Conservation (phyloP, 2,888 invertebrate species). For the Eurytoma californica region DNA sequence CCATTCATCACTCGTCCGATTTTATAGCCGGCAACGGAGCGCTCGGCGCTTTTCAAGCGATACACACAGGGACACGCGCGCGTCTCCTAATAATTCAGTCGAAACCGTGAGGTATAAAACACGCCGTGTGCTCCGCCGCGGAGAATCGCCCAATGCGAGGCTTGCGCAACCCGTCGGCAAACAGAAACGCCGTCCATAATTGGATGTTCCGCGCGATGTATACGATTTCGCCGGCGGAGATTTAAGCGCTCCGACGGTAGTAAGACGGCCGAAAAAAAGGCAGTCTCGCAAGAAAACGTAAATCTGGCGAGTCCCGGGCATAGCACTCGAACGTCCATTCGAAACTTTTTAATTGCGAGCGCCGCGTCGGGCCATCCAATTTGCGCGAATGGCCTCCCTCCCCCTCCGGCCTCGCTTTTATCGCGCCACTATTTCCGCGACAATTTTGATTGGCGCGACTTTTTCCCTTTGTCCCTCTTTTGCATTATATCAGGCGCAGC, state of each 20-base stretch:
- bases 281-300: slow-evolving; percentile 31
- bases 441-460: slow-evolving; percentile 41
- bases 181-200: neutral
- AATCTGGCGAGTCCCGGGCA: slow-evolving; percentile 14
- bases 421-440: slow-evolving; percentile 23
- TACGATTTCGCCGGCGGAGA: too few species aligned
- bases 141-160: neutral
- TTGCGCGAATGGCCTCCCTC: slow-evolving; percentile 69
- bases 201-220: too few species aligned
- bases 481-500: neutral
- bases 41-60: too few species aligned
- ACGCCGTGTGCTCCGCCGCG: too few species aligned
- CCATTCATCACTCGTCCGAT: too few species aligned
- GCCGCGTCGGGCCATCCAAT: slow-evolving; percentile 70
- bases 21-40: too few species aligned
- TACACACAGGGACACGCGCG: too few species aligned
- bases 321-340: slow-evolving; percentile 57
- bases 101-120: too few species aligned
- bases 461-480: neutral
- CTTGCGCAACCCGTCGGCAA: neutral
- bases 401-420: slow-evolving; percentile 59
- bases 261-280: neutral
- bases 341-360: slow-evolving; percentile 73
- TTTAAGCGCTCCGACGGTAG: neutral
- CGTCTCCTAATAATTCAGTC: too few species aligned